These are phyloP conservation scores for Paraescarpia echinospica DNA, from an alignment of 1,140 invertebrate genomes.

Conservation along the genomic window DNA sequence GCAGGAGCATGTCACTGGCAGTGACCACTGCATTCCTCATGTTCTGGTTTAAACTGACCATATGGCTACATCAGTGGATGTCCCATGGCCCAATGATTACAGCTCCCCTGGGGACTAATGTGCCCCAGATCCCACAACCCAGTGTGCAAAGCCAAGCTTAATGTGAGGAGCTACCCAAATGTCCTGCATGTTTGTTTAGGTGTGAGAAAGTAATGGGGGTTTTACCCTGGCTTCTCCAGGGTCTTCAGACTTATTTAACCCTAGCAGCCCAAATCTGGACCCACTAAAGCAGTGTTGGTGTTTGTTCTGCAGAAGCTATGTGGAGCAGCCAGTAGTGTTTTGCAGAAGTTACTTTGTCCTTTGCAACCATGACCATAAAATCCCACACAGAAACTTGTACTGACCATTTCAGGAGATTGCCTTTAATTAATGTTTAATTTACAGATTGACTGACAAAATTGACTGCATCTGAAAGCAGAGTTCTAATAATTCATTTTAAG, in stretches of 20 bases:
- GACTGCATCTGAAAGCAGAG: no score
- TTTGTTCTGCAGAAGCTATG: background rate
- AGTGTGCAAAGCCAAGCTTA: background rate
- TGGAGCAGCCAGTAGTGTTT: background rate
- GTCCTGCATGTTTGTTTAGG: background rate
- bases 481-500: background rate
- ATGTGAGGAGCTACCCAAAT: background rate
- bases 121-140: background rate
- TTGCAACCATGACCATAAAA: background rate
- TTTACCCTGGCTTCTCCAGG: background rate
- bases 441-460: no score
- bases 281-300: background rate
- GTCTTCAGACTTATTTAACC: background rate
- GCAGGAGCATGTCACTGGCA: background rate
- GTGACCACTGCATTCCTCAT: background rate
- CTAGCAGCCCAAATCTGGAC: background rate
- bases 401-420: background rate
- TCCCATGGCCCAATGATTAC: background rate
- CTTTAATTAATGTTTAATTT: no score
- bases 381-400: background rate
- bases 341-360: background rate
- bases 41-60: background rate
- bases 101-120: background rate
- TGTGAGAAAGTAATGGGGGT: background rate
- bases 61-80: background rate